Percentiles rank a stretch among this genome's conserved stretches.
phyloP scores from a whole-genome alignment of 1,140 invertebrate genomes.

The Drosophila lini region DNA sequence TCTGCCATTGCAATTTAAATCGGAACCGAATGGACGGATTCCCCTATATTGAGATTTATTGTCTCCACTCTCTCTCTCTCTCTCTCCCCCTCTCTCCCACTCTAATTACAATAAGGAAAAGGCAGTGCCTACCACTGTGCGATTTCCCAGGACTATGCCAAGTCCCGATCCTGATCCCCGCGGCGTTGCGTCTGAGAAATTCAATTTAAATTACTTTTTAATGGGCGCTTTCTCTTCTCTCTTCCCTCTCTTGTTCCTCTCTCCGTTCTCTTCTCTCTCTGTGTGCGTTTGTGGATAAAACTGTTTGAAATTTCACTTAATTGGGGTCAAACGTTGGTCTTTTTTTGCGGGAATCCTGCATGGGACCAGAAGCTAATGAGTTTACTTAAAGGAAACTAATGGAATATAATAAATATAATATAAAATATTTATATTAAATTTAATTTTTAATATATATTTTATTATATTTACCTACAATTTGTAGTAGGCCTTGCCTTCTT shows the following conservation, averaged over 20 bases:
- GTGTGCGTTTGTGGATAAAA: conserved; percentile 16
- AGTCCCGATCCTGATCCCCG: conserved; percentile 30
- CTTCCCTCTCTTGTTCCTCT: neutral
- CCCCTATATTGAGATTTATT: conserved; percentile 71
- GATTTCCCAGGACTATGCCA: conserved; percentile 13
- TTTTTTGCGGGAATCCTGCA: neutral
- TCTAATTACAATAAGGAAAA: conserved; percentile 75
- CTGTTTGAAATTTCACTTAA: conserved; percentile 56
- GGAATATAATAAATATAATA: neutral
- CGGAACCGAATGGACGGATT: conserved; percentile 29
- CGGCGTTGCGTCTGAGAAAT: conserved; percentile 51
- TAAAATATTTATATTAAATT: no score
- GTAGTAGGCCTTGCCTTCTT: neutral
- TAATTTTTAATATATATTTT: neutral
- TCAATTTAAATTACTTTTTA: conserved; percentile 80
- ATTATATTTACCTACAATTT: neutral
- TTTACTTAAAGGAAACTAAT: neutral
- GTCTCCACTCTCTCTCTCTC: conserved; percentile 12
- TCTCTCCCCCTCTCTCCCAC: conserved; percentile 3
- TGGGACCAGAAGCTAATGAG: conserved; percentile 11
- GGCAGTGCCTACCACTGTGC: conserved; percentile 10
- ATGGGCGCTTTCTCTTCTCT: conserved; percentile 37
- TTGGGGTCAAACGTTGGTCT: conserved; percentile 40
- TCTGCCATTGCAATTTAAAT: conserved; percentile 48
- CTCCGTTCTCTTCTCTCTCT: neutral